These are phyloP conservation scores for Acipenser oxyrinchus DNA, from an alignment of 2,797 vertebrate species.

Conservation along the genomic window DNA sequence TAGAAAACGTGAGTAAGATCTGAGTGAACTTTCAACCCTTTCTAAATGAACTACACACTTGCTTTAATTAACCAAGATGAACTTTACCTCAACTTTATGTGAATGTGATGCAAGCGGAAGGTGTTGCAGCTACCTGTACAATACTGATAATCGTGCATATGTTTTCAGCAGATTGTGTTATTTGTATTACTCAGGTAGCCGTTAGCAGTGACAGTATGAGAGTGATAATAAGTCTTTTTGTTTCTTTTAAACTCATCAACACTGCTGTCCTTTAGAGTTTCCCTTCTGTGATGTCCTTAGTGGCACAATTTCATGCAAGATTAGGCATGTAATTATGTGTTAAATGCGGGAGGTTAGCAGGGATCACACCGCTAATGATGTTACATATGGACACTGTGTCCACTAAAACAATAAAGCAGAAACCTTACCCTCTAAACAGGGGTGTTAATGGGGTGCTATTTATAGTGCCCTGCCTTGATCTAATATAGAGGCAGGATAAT, in stretches of 20 bases:
- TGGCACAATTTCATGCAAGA: constrained; percentile 58
- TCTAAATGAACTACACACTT: too few species aligned
- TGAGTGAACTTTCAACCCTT: too few species aligned
- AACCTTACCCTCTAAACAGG: constrained; percentile 3
- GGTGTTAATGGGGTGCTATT: not conserved
- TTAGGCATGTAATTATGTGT: constrained; percentile 59
- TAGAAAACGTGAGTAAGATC: too few species aligned
- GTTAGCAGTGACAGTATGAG: too few species aligned
- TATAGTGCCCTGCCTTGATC: not conserved
- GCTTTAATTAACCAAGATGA: too few species aligned
- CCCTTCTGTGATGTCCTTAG: constrained; percentile 47
- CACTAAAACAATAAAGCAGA: constrained; percentile 6
- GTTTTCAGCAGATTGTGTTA: not conserved
- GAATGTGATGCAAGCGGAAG: too few species aligned
- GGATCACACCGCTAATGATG: constrained; percentile 42
- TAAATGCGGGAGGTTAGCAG: constrained; percentile 45
- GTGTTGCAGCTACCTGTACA: too few species aligned
- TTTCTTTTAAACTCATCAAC: constrained; percentile 5
- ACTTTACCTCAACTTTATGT: too few species aligned
- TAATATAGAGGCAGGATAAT: not conserved
- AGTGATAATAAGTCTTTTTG: too few species aligned
- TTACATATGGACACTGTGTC: constrained; percentile 31
- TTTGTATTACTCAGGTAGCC: not conserved
- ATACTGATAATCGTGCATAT: not conserved
- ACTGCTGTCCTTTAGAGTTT: constrained; percentile 41